phyloP scores from a whole-genome alignment of 2,797 vertebrate genomes.

The Betta splendens region DNA sequence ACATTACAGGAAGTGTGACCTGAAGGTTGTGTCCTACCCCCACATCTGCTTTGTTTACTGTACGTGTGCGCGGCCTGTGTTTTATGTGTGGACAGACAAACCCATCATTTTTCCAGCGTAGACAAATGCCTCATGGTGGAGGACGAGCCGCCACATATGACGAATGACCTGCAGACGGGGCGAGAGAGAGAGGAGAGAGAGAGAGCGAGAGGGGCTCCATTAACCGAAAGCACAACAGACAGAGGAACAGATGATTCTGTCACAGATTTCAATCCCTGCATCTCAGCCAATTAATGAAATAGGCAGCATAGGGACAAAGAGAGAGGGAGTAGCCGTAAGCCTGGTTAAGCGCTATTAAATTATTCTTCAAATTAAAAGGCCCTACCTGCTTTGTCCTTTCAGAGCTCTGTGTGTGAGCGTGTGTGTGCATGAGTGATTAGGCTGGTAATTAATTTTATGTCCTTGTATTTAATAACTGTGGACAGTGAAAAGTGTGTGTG shows the following conservation, averaged over 20 bases:
- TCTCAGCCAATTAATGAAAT: constrained; percentile 70
- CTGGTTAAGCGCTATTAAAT: constrained; percentile 71
- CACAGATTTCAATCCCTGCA: constrained; percentile 64
- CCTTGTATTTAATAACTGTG: constrained; percentile 74
- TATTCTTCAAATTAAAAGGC: constrained; percentile 71
- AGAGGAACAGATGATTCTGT: constrained; percentile 66
- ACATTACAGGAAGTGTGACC: too few species aligned
- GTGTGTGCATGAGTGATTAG: constrained; percentile 48
- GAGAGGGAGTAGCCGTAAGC: constrained; percentile 51
- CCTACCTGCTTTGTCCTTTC: constrained; percentile 60
- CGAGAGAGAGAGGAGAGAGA: constrained; percentile 16
- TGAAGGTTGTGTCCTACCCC: constrained; percentile 16
- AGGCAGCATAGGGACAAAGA: constrained; percentile 27
- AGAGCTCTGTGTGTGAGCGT: constrained; percentile 17
- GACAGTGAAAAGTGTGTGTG: constrained; percentile 54
- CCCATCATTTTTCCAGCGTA: constrained; percentile 49
- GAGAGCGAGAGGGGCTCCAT: constrained; percentile 50
- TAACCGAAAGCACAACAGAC: constrained; percentile 68
- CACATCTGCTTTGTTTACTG: neutral
- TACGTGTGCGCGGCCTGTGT: constrained; percentile 27
- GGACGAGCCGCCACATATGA: constrained; percentile 54
- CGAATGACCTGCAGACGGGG: constrained; percentile 46
- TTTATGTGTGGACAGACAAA: constrained; percentile 40
- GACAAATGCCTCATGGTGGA: constrained; percentile 60
- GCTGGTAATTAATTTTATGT: constrained; percentile 77